A percentile compares a stretch with the other conserved stretches of the same genome.
phyloP scores from a whole-genome alignment of 2,888 invertebrate genomes.

The Cotesia congregata region DNA sequence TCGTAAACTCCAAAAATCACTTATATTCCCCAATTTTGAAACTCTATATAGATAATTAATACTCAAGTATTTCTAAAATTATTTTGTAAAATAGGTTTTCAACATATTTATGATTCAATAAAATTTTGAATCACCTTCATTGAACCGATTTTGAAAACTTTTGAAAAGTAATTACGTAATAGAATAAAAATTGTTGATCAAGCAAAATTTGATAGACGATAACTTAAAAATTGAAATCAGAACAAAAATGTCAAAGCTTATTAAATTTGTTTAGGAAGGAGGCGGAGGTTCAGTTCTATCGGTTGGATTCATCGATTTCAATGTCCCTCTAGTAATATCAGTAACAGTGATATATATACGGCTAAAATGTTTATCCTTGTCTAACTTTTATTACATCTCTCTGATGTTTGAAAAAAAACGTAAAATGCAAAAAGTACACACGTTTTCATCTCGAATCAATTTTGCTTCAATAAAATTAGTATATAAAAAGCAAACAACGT shows the following conservation, averaged over 20 bases:
- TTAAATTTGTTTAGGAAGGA: constrained; percentile 68
- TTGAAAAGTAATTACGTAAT: background rate
- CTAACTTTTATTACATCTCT: constrained; percentile 26
- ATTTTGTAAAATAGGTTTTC: too few species aligned
- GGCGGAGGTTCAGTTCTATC: constrained; percentile 51
- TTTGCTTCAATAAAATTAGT: background rate
- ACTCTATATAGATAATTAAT: too few species aligned
- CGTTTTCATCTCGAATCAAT: background rate
- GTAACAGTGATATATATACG: constrained; percentile 3
- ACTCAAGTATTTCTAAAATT: too few species aligned
- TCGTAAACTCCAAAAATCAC: too few species aligned
- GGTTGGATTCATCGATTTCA: constrained; percentile 22
- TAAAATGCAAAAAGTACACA: background rate
- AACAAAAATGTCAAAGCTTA: constrained; percentile 67
- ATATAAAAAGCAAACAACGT: background rate
- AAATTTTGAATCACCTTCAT: background rate
- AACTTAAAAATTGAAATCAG: constrained; percentile 57
- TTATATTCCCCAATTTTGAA: too few species aligned
- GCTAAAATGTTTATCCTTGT: constrained; percentile 10
- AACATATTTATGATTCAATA: background rate
- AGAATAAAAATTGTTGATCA: constrained; percentile 23
- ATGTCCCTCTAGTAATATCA: constrained; percentile 17
- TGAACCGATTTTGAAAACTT: background rate
- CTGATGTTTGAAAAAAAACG: background rate
- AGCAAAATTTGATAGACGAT: background rate